Base-by-base conservation (phyloP, 2,888 invertebrate genomes). In the Microplitis manilae region DNA sequence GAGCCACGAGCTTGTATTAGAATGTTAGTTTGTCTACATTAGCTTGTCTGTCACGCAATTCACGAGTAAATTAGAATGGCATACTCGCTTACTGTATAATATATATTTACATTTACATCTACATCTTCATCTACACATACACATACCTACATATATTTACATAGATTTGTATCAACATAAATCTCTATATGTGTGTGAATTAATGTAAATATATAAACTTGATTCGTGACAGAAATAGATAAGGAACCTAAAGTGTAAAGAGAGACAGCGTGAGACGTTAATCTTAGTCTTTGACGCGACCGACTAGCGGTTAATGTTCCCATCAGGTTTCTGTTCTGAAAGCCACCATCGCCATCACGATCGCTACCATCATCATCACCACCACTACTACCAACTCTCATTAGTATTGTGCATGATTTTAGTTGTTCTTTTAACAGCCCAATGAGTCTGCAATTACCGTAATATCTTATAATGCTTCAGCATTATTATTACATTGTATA, bases 21-120 rank as follows among this genome's bases (percentile, higher is more conserved):
- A 61, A 76, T 70, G 50, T 68, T 70, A 39, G 17, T 59, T n/a
- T 60, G 65, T 60, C 50, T 41, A 38, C 9, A n/a, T 65, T 69
- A 75, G 75, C n/a, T 61, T 40, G 68, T 68, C 76, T 77, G 80
- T 79, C 78, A 79, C 40, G 78, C 77, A 64, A 75, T 74, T 80
- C 79, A 77, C 76, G 75, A 77, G 78, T 75, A 76, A 20, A 79
- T 80, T 77, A 80, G 75, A 77, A 78, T 67, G 78, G 78, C 20
- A 76, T 76, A 76, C 67, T 65, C 60, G 30, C 30, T 30, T 30
- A 30, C 30, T 30, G 30, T 30, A 30, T 30, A 30, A 30, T 30
- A 30, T 30, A 30, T 30, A 30, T 30, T 30, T 30, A 30, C 30
- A 30, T 30, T 30, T 30, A 30, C 30, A 30, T 30, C 30, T 30